phyloP scores from a whole-genome alignment of 2,888 invertebrate genomes.

The Clostera curtula region DNA sequence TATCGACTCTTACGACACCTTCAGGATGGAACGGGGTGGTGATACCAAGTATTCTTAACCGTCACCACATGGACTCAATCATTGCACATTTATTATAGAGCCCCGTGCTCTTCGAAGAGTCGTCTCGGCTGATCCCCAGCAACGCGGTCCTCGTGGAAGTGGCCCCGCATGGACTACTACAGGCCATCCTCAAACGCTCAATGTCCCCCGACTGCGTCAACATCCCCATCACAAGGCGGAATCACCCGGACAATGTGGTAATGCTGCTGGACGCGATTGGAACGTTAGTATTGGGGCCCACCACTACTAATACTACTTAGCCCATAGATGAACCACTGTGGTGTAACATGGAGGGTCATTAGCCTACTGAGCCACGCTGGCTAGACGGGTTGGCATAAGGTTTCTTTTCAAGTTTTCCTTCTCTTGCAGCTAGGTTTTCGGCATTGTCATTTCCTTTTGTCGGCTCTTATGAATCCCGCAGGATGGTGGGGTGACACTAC shows the following conservation, averaged over 20 bases:
- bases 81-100: constrained; percentile 12
- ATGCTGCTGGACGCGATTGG: constrained; percentile 71
- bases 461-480: too few relatives aligned
- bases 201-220: constrained; percentile 75
- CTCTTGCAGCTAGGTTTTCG: too few relatives aligned
- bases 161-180: constrained; percentile 89
- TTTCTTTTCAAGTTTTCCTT: too few relatives aligned
- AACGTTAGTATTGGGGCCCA: constrained; percentile 33
- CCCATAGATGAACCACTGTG: too few relatives aligned
- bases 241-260: constrained; percentile 71
- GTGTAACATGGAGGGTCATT: too few relatives aligned
- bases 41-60: background rate
- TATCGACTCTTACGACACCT: too few relatives aligned
- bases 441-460: too few relatives aligned
- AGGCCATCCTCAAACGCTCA: too few relatives aligned
- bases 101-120: constrained; percentile 12
- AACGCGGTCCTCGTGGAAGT: constrained; percentile 87
- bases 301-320: too few relatives aligned
- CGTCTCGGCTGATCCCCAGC: constrained; percentile 54
- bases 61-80: background rate
- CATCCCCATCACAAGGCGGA: constrained; percentile 81
- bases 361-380: too few relatives aligned
- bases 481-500: too few relatives aligned
- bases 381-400: too few relatives aligned
- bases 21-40: background rate